Evolutionary conservation across 2,797 vertebrate species (phyloP).

Genomic region (Lophotriccus pileatus): DNA sequence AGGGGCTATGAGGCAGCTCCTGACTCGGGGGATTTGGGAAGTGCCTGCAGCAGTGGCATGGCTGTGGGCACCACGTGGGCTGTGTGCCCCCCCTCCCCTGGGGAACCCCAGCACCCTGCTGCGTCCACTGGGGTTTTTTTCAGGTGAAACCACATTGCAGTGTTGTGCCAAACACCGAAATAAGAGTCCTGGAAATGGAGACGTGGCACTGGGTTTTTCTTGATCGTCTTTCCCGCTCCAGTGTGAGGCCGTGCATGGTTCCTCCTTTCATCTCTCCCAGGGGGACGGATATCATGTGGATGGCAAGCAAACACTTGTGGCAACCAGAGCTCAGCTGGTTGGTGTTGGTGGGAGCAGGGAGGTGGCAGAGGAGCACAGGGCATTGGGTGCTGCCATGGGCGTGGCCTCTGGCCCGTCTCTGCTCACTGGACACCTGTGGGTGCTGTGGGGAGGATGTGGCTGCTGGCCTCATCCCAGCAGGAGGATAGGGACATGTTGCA

Average conservation of each 20-base stretch:
- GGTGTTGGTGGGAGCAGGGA: background rate
- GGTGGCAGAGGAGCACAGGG: background rate
- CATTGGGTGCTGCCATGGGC: background rate
- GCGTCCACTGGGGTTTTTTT: background rate
- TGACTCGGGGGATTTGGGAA: background rate
- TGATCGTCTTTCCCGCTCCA: background rate
- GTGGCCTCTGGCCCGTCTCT: fast-evolving
- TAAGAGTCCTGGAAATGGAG: background rate
- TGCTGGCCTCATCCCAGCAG: background rate
- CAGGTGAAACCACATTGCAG: background rate
- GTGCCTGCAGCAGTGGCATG: background rate
- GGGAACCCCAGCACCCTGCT: background rate
- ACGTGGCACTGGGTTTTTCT: background rate
- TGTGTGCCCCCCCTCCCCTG: background rate
- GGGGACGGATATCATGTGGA: no score
- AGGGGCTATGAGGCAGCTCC: background rate
- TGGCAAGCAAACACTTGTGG: background rate
- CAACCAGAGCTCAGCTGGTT: background rate
- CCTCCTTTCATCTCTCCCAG: background rate
- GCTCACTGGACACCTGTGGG: background rate
- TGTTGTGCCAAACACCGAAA: constrained; percentile 26
- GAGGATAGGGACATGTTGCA: fast-evolving
- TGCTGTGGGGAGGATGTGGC: background rate
- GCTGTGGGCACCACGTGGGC: background rate
- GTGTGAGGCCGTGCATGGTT: background rate